Base-by-base conservation (phyloP, 2,888 invertebrate genomes). In the Crematogaster levior region DNA sequence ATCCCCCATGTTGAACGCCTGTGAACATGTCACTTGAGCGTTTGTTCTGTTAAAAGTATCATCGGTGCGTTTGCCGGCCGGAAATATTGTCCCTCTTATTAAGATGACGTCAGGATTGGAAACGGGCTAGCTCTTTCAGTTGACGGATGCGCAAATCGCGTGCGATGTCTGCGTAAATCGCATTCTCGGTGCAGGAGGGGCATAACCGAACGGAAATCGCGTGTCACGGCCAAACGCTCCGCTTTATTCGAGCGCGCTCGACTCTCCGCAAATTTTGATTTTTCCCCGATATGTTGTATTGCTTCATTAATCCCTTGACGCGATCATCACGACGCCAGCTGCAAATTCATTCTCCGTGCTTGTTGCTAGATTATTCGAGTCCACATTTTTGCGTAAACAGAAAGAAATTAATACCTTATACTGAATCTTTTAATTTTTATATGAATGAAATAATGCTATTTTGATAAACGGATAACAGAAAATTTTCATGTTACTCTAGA, bases 141-240 rank as follows among this genome's bases (percentile, higher is more conserved):
- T 88, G 88, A 89, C 84, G 85, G 85, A 89, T 88, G 89, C 56
- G 74, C 51, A 58, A 84, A 89, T 89, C 88, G 89, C 89, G 89
- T 89, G 89, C 68, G 21, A 60, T 56, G 65, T 65, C 61, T 63
- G 61, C 81, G 88, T 85, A 89, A 88, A 89, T 89, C 86, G 89
- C 82, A 84, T 73, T 58, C 82, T 58, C 73, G 73, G 40, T 46
- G 72, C 56, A 84, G 21, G 40, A 48, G 83, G 53, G 60, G 60
- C 81, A 77, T 65, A 80, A 84, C 77, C 82, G 84, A 83, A 53
- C 73, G 84, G 84, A 89, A 85, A 89, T 88, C 86, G 89, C 88
- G 84, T 85, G 89, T 88, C 85, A 84, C 65, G 70, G 48, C 51
- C 74, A 85, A 88, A 85, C 82, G 77, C 70, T 61, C 70, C 66